Evolutionary conservation across 2,888 invertebrate species (phyloP).

Genomic region (Pocota personata): DNA sequence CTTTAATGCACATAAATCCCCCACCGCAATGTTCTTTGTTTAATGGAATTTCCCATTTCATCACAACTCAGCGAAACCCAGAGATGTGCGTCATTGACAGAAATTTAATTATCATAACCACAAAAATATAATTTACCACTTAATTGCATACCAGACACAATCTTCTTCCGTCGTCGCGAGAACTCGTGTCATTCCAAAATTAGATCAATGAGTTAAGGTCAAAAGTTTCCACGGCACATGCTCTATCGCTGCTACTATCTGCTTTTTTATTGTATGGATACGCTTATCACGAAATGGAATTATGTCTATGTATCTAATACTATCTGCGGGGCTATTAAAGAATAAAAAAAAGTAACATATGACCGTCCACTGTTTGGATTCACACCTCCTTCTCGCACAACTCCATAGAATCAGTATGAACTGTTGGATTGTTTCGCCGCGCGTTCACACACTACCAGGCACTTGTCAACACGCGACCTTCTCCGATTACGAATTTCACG

Average conservation of each 20-base stretch:
- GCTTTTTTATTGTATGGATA: constrained; percentile 4
- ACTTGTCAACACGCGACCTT: constrained; percentile 72
- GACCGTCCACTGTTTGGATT: constrained; percentile 33
- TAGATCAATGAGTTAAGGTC: constrained; percentile 74
- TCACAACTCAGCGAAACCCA: constrained; percentile 1
- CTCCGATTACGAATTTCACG: constrained; percentile 70
- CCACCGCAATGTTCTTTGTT: background rate
- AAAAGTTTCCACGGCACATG: constrained; percentile 68
- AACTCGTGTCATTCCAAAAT: constrained; percentile 68
- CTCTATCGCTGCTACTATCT: constrained; percentile 21
- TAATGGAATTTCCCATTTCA: constrained; percentile 27
- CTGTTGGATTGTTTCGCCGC: background rate
- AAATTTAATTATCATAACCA: constrained; percentile 62
- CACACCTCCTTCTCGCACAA: constrained; percentile 28
- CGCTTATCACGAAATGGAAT: constrained; percentile 27
- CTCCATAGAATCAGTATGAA: background rate
- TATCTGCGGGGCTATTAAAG: constrained; percentile 22
- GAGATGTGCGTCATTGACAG: constrained; percentile 62
- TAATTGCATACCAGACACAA: constrained; percentile 64
- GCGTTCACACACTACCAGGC: constrained; percentile 37
- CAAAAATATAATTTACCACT: constrained; percentile 61
- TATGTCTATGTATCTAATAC: background rate
- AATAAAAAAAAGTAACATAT: constrained; percentile 6
- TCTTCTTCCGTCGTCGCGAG: constrained; percentile 58
- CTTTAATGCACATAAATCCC: background rate